Conservation (phyloP, 2,888 invertebrate genomes). For the Sminthurinus aureus region DNA sequence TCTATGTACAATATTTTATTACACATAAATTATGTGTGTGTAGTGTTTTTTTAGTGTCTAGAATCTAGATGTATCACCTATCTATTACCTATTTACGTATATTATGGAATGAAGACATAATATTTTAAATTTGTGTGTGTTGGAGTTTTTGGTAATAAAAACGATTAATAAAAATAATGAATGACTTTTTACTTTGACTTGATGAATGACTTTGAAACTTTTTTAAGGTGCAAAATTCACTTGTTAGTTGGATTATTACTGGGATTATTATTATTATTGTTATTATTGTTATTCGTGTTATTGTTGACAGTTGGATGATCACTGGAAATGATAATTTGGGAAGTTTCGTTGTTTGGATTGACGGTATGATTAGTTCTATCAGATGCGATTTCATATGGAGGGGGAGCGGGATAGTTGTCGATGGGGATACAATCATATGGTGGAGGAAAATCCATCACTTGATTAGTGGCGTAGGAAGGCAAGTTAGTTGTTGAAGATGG, state of each 20-base stretch:
- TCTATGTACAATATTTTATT: too few species aligned
- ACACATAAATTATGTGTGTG: too few species aligned
- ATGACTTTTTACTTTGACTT: too few species aligned
- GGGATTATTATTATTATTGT: slow-evolving; percentile 4
- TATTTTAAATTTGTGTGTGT: too few species aligned
- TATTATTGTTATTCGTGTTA: neutral
- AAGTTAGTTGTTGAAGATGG: slow-evolving; percentile 9
- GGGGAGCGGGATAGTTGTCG: slow-evolving; percentile 23
- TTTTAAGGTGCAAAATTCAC: neutral
- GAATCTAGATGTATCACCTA: too few species aligned
- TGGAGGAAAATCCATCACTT: slow-evolving; percentile 26
- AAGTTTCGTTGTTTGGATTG: neutral
- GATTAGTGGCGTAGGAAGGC: slow-evolving; percentile 11
- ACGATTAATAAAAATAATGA: too few species aligned
- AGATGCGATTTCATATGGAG: slow-evolving; percentile 13
- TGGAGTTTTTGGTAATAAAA: too few species aligned
- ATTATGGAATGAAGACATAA: too few species aligned
- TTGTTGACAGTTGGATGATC: neutral
- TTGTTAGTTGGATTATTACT: neutral
- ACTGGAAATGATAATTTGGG: neutral
- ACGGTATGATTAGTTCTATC: neutral
- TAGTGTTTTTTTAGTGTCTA: too few species aligned
- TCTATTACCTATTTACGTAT: too few species aligned
- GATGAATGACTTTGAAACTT: too few species aligned
- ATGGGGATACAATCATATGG: slow-evolving; percentile 21